Base-by-base conservation (phyloP, 1,140 invertebrate genomes). In the Pogonognathellus flavescens region DNA sequence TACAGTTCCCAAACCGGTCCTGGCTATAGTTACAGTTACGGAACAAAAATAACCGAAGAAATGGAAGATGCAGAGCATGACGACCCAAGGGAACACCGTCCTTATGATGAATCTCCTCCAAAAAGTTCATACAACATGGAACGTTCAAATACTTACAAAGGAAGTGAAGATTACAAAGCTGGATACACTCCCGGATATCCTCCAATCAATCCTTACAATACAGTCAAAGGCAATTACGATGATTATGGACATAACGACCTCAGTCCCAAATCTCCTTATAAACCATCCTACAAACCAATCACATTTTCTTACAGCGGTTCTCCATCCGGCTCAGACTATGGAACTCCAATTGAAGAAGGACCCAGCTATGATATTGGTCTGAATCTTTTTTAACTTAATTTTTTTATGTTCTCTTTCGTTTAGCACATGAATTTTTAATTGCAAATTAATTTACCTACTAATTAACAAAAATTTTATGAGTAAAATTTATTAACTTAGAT, bases 171-270 rank as follows among this genome's bases (percentile, higher is more conserved):
- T 10, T 66, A 72, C 22, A 53, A 84, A 25, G 60, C 62, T 18
- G 50, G 50, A 1, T 72, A 66, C 59, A 53, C 49, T 9, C 10
- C 83, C 13, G 83, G 50, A 18, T 84, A 84, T 16, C 62, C 49
- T 18, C 60, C 66, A 41, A 50, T 83, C 11, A 66, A 22, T 16
- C 25, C 82, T 4, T 60, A 62, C 16, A 60, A 83, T 25, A 83
- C 60, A 6, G 82, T 83, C 7, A 60, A 60, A 83, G 57, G 57
- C 31, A 50, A 22, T 53, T 62, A 52, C 22, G 83, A 84, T 72
- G 83, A 84, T 72, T 84, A 84, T 70, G 83, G 83, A 20, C 60
- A 72, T n/a, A 72, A 59, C 52, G 83, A 70, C 16, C 83, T 72
- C 41, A 84, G 60, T 22, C 83, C 83, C 13, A 72, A 84, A 20